Conservation (phyloP, 2,888 invertebrate genomes). For the Melanotus villosus region DNA sequence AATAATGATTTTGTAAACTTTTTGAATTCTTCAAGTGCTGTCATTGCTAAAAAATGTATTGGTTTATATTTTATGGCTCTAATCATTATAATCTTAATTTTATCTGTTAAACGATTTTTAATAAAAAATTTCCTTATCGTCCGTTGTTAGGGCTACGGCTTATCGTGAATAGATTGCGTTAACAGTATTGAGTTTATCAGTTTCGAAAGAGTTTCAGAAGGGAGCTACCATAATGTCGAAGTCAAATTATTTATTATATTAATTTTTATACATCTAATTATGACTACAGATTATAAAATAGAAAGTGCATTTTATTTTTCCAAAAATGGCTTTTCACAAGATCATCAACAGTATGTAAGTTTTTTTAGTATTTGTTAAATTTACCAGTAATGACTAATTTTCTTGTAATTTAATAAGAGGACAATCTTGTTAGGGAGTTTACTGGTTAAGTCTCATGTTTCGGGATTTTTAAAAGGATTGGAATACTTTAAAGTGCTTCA, state of each 20-base stretch:
- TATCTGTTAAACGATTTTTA: not conserved
- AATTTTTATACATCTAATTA: no score
- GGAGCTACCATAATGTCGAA: no score
- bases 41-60: no score
- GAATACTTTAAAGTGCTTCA: conserved; percentile 3
- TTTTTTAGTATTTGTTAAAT: no score
- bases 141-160: not conserved
- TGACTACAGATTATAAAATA: not conserved
- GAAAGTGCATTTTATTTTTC: not conserved
- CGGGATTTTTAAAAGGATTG: conserved; percentile 10
- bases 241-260: no score
- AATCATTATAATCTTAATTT: no score
- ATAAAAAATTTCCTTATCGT: not conserved
- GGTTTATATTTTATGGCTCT: no score
- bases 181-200: not conserved
- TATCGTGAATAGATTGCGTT: not conserved
- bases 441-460: not conserved
- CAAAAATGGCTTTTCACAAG: not conserved
- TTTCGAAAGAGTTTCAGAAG: no score
- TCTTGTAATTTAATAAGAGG: no score
- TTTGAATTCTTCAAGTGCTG: no score
- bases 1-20: no score
- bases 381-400: no score
- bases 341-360: not conserved
- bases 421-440: not conserved